These are phyloP conservation scores for Anas platyrhynchos DNA, from an alignment of 2,113 vertebrate genomes.

Conservation along the genomic window DNA sequence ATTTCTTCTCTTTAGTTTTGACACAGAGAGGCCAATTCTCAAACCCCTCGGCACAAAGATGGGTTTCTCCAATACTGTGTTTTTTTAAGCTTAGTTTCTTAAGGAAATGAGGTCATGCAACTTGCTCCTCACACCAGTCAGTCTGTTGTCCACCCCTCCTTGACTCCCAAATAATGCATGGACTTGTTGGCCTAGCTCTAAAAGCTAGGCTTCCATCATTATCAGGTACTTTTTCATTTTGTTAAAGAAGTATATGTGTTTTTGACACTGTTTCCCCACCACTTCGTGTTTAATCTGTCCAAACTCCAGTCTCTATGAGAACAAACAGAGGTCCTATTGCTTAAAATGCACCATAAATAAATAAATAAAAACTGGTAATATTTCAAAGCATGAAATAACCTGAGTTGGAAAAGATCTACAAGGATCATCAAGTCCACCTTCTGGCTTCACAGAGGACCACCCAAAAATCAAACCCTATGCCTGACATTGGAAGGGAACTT, in stretches of 20 bases:
- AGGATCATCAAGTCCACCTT: no score
- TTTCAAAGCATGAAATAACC: no score
- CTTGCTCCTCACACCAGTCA: neutral
- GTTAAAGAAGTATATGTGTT: neutral
- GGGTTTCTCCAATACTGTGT: neutral
- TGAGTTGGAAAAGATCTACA: no score
- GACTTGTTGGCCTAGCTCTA: no score
- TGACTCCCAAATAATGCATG: neutral
- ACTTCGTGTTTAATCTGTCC: neutral
- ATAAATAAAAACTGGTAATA: no score
- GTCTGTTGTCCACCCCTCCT: neutral
- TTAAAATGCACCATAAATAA: neutral
- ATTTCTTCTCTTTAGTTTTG: neutral
- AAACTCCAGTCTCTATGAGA: neutral
- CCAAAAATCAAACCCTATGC: no score
- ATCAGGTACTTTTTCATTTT: neutral
- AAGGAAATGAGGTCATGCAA: neutral
- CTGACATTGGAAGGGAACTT: neutral
- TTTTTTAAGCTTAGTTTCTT: neutral
- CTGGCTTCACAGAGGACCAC: no score
- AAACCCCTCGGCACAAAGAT: rapidly evolving
- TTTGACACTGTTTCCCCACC: neutral
- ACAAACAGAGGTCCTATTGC: neutral
- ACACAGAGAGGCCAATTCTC: neutral
- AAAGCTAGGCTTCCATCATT: neutral